A percentile compares a stretch with the other conserved stretches of the same genome.
Conservation (phyloP, 2,797 vertebrate genomes). For the Alfaro cultratus region DNA sequence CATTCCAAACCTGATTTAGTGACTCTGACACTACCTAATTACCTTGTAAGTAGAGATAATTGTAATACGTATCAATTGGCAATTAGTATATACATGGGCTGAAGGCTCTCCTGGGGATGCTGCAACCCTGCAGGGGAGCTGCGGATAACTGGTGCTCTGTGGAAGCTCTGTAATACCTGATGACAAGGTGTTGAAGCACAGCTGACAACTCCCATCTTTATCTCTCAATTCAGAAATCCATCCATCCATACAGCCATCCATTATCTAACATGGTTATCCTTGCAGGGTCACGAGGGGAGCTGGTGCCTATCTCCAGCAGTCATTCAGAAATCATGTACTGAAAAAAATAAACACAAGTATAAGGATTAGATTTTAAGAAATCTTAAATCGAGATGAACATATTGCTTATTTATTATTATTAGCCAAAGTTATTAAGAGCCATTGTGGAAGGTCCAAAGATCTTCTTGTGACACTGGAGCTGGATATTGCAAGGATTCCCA, state of each 20-base stretch:
- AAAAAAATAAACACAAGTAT: not conserved
- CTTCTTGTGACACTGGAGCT: not conserved
- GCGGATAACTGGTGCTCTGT: constrained; percentile 9
- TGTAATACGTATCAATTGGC: constrained; percentile 77
- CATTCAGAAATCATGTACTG: constrained; percentile 5
- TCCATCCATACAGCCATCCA: no score
- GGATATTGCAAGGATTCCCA: not conserved
- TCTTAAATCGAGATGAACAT: not conserved
- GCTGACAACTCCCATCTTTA: constrained; percentile 6
- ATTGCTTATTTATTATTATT: not conserved
- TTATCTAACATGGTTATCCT: no score
- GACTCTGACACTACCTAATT: constrained; percentile 77
- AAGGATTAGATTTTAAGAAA: not conserved
- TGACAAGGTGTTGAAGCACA: constrained; percentile 20
- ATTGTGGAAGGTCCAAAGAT: not conserved
- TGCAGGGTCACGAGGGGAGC: no score
- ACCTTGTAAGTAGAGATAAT: constrained; percentile 73
- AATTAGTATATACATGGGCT: constrained; percentile 76
- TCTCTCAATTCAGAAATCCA: constrained; percentile 9
- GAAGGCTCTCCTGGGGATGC: constrained; percentile 58
- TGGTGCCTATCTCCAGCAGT: no score
- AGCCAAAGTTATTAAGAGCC: not conserved
- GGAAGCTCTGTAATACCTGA: constrained; percentile 2
- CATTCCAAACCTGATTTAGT: constrained; percentile 75
- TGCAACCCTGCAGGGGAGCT: constrained; percentile 34